Evolutionary conservation across 1,140 invertebrate species (phyloP), one percentile per base, ranked within the genome.

Genomic region (Propsilocerus akamusi): DNA sequence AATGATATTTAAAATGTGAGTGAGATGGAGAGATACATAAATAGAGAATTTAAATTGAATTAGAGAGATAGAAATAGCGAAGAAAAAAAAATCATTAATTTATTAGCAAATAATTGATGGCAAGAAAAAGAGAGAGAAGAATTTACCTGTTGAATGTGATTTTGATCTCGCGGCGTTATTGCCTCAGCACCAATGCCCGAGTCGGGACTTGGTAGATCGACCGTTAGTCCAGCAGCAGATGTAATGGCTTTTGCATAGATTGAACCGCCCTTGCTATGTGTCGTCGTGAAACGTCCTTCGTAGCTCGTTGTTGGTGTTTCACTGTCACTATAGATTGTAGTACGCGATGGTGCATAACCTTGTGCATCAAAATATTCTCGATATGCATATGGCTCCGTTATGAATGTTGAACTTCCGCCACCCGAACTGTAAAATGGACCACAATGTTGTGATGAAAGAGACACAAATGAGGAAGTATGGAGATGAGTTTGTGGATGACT

Each of bases 131-230:
- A 24, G 17, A 48, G 23, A 25, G 17, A n/a, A n/a, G 51, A 56
- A 70, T 73, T 70, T 72, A 91, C 88, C 83, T 90, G 87, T 69
- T 90, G 87, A 60, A 85, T 81, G 67, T 79, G 81, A 62, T 77
- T 84, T 71, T 82, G 86, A 70, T 85, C 87, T 62, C 85, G 70
- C 32, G 89, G 89, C 25, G 89, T 92, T 59, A 90, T 86, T 54
- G 86, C 83, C 59, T 91, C 86, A 1, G 86, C 83, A 24, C 88
- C 89, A 57, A 93, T 92, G 17, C 88, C 89, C 56, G 83, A 88
- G 66, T 93, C 88, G 2, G 89, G 88, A 51, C 87, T 91, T 1
- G 88, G 88, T 55, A 94, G 73, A 68, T 94, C 89, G 55, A 93
- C 87, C 5, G 85, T 89, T 32, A 91, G 75, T 4, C 83, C 85